Evolutionary conservation across 2,113 vertebrate species (phyloP), one percentile per base, ranked within the genome.

Genomic region (Periophthalmodon schlosseri): DNA sequence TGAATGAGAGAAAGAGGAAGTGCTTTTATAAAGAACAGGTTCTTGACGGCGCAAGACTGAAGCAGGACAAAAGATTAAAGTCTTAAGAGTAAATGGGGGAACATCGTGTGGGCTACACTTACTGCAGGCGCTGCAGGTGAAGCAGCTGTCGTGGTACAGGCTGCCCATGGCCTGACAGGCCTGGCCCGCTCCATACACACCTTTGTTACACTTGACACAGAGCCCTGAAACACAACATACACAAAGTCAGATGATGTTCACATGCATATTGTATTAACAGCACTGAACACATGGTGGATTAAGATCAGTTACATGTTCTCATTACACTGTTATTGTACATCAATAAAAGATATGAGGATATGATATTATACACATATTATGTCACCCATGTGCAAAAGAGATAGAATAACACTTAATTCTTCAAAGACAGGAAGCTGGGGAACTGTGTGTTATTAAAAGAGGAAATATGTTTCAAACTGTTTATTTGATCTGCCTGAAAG

Each of bases 141-240:
- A 99, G 89, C 97, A 99, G 81, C 91, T 86, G 0, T 98, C 96
- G 0, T 99, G 97, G 92, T 99, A 99, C 72, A 98, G 95, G 91
- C 93, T 97, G 0, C 97, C 97, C 97, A 99, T 99, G 44, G 97
- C 97, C 84, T 99, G 97, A 84, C 97, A 99, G 65, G 97, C 97
- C 88, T 97, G 96, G 87, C 89, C 94, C 11, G 96, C 95, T 86
- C 97, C 97, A 28, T 96, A 95, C 58, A 99, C 97, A 0, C 95
- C 95, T 86, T 96, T 96, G 91, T 79, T 97, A 92, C 97, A 99
- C 79, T 97, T 97, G 79, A 97, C 94, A 0, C 97, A 99, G 75
- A 91, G 89, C 76, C 96, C 96, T 98, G 86, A 11, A 89, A 91
- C 75, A 72, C 21, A 84, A 68, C 24, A 78, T 67, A 79, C 68